A percentile compares a stretch with the other conserved stretches of the same genome.
phyloP scores from a whole-genome alignment of 2,797 vertebrate genomes.

The Orestias chungarensis region DNA sequence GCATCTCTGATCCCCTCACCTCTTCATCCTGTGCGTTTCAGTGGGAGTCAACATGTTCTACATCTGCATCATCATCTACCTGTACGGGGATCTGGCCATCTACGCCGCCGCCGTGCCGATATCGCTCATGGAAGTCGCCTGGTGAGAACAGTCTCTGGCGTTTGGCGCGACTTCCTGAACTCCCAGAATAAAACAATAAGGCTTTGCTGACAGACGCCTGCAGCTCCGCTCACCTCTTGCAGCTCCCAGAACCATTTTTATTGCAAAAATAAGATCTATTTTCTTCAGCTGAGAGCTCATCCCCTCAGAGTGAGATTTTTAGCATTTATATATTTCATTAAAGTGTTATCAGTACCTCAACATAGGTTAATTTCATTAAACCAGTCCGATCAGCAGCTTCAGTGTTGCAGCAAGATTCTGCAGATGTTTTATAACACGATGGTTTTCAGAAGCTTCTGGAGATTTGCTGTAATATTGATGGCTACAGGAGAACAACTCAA shows the following conservation, averaged over 20 bases:
- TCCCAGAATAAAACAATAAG: slow-evolving; percentile 59
- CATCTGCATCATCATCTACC: slow-evolving; percentile 96
- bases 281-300: slow-evolving; percentile 31
- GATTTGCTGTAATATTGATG: too few species aligned
- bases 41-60: slow-evolving; percentile 98
- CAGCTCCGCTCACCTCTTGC: slow-evolving; percentile 30
- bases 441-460: too few species aligned
- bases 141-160: slow-evolving; percentile 80
- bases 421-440: too few species aligned
- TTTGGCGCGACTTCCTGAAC: slow-evolving; percentile 34
- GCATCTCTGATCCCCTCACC: background rate
- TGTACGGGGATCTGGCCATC: slow-evolving; percentile 98
- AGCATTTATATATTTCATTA: slow-evolving; percentile 10
- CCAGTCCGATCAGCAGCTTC: too few species aligned
- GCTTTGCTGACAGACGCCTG: slow-evolving; percentile 27
- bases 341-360: background rate
- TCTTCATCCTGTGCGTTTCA: slow-evolving; percentile 66
- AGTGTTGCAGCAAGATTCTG: too few species aligned
- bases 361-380: background rate
- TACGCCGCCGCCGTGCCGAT: slow-evolving; percentile 96
- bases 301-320: slow-evolving; percentile 19
- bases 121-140: slow-evolving; percentile 96
- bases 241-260: slow-evolving; percentile 65
- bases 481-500: too few species aligned
- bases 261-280: slow-evolving; percentile 43